These are phyloP conservation scores for Deilephila elpenor DNA, from an alignment of 2,888 invertebrate genomes.

Conservation along the genomic window DNA sequence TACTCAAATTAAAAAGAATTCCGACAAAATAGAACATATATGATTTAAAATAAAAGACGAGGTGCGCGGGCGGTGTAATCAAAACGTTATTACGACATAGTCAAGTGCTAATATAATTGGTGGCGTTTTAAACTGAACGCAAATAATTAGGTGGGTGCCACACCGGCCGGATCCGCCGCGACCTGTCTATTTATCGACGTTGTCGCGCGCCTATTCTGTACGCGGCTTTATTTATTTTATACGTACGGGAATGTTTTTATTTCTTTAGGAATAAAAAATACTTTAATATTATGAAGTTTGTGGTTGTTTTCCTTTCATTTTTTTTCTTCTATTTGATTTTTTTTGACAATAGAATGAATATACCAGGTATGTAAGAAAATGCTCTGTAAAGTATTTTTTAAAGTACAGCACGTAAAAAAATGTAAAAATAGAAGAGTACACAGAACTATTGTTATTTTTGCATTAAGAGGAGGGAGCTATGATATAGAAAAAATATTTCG, in stretches of 20 bases:
- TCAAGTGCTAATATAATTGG: slow-evolving; percentile 59
- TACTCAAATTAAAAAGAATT: slow-evolving; percentile 6
- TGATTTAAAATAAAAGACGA: background rate
- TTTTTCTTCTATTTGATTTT: no score
- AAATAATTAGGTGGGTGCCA: slow-evolving; percentile 67
- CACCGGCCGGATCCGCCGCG: slow-evolving; percentile 38
- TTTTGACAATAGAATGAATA: no score
- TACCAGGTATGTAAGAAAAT: no score
- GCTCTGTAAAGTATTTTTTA: no score
- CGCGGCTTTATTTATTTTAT: slow-evolving; percentile 2
- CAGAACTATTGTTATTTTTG: no score
- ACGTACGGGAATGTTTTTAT: background rate
- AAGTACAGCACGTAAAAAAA: no score
- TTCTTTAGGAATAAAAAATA: background rate
- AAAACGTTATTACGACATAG: slow-evolving; percentile 23
- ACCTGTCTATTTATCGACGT: slow-evolving; percentile 54
- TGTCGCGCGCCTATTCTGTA: slow-evolving; percentile 49
- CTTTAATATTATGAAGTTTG: background rate
- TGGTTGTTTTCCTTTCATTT: background rate
- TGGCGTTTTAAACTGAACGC: slow-evolving; percentile 64
- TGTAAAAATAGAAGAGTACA: no score
- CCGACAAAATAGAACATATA: background rate
- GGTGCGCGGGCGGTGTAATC: slow-evolving; percentile 1
- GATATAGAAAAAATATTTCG: no score
- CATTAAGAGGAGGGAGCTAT: no score